Base-by-base conservation (phyloP, 2,888 invertebrate genomes). In the Aelia acuminata region DNA sequence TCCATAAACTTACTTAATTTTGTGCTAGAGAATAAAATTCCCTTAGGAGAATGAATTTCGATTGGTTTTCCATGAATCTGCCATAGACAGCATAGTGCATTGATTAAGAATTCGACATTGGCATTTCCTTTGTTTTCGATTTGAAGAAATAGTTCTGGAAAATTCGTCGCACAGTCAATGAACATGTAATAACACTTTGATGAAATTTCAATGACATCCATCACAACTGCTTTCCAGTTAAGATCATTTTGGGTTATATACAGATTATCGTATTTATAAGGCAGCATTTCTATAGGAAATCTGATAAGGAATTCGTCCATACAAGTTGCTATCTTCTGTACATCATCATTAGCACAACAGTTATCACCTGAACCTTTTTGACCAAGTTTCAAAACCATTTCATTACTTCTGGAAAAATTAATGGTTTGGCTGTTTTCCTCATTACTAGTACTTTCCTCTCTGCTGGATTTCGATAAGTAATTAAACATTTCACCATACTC, bases 11-110 rank as follows among this genome's bases (percentile, higher is more conserved):
- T 80, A 11, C 10, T 43, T 15, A 80, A n/a, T 43, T 43, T 80
- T 43, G 22, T 8, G 7, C 43, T 10, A 8, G 80, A 39, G 43
- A 80, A 80, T n/a, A n/a, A 39, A n/a, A 1, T 80, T 2, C 31
- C 22, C 43, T 80, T 43, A 0, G 80, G 39, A 43, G 80, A 43
- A 43, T 80, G 80, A 13, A 80, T 43, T 43, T 43, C 43, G 11
- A 80, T 80, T 43, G 80, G 43, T 43, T 80, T 80, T 18, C 80
- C 80, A n/a, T 80, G 80, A n/a, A 43, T 43, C 80, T 80, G 80
- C 80, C 80, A 80, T 13, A 43, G 39, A 3, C 43, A 43, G 22
- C 80, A 80, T 43, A 80, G 10, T n/a, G 80, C 13, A 39, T 13
- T n/a, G 80, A 80, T 43, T 80, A 80, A n/a, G 3, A n/a, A 80